Conservation (phyloP, 1,140 invertebrate species). For the Augochlora pura region DNA sequence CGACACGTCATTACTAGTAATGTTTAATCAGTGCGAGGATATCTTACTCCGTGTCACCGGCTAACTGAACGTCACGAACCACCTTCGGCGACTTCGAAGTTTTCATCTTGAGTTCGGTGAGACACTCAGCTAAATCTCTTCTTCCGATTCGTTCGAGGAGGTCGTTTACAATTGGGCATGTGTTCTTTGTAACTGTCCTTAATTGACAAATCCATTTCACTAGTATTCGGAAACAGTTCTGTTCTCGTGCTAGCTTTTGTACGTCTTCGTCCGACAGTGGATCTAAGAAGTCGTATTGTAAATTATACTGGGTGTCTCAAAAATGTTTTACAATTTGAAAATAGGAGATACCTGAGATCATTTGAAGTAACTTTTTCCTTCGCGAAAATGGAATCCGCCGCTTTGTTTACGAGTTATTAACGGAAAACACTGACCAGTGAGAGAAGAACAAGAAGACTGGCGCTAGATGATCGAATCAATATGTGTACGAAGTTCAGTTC, state of each 20-base stretch:
- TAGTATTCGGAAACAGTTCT: conserved; percentile 27
- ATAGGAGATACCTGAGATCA: too few species aligned
- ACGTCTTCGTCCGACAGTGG: conserved; percentile 14
- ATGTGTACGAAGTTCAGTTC: too few species aligned
- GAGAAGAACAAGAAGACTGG: too few species aligned
- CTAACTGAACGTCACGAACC: conserved; percentile 3
- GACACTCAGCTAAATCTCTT: conserved; percentile 23
- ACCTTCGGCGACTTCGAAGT: conserved; percentile 10
- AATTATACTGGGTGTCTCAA: too few species aligned
- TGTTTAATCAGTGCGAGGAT: neutral
- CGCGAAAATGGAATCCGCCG: too few species aligned
- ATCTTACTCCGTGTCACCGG: conserved; percentile 17
- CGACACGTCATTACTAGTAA: too few species aligned
- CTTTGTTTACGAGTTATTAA: too few species aligned
- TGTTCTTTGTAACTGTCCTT: conserved; percentile 25
- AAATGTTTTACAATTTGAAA: too few species aligned
- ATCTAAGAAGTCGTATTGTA: neutral
- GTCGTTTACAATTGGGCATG: conserved; percentile 24
- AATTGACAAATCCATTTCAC: conserved; percentile 40
- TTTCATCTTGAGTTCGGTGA: conserved; percentile 3
- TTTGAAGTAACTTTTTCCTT: too few species aligned
- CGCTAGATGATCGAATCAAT: too few species aligned
- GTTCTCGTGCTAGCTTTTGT: conserved; percentile 6
- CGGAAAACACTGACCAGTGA: too few species aligned
- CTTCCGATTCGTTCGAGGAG: conserved; percentile 25